Evolutionary conservation across 2,113 vertebrate species (phyloP).

Genomic region (Python bivittatus): DNA sequence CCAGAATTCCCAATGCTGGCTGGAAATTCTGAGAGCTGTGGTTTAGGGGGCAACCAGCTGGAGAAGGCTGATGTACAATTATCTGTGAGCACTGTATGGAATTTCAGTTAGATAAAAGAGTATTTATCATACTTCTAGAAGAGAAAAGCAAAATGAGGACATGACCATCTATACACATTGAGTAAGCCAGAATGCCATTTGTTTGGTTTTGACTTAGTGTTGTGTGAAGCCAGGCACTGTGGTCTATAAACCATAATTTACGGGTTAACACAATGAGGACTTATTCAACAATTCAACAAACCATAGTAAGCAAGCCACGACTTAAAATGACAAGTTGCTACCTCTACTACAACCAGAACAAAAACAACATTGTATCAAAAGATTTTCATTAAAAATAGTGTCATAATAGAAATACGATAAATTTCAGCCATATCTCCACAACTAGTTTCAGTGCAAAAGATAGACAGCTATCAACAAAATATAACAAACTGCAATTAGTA

Average conservation of each 20-base stretch:
- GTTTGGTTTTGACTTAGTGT: background rate
- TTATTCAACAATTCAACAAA: background rate
- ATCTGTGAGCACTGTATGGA: background rate
- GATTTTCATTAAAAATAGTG: background rate
- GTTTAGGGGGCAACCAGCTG: background rate
- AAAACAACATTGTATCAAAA: background rate
- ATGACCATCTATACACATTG: background rate
- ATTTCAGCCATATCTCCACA: background rate
- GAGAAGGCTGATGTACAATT: background rate
- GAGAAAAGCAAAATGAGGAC: background rate
- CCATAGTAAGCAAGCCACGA: background rate
- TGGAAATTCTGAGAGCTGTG: background rate
- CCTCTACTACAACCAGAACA: background rate
- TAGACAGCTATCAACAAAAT: background rate
- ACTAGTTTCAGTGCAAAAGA: background rate
- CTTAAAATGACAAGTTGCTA: background rate
- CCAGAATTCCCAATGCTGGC: background rate
- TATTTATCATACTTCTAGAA: background rate
- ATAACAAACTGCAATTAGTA: background rate
- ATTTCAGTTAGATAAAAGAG: background rate
- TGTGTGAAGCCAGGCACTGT: background rate
- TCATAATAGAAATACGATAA: background rate
- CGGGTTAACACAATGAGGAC: background rate
- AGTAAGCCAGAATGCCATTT: background rate
- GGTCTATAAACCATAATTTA: background rate